Evolutionary conservation across 1,140 invertebrate species (phyloP).

Genomic region (Cryptotermes secundus): DNA sequence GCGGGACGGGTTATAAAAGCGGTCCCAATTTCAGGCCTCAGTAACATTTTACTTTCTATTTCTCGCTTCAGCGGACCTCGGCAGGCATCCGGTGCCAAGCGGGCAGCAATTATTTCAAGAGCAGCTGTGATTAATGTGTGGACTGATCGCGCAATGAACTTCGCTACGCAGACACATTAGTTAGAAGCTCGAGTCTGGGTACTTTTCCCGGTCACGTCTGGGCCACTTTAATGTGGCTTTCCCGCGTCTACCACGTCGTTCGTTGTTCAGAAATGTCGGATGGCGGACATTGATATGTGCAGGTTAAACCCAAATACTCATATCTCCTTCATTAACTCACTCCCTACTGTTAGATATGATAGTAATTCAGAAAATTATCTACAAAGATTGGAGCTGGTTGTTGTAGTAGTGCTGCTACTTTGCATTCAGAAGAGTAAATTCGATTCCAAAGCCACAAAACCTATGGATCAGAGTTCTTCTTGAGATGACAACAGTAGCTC

Average conservation of each 20-base stretch:
- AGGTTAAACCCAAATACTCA: not conserved
- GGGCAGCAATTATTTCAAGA: conserved; percentile 2
- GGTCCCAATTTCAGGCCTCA: not conserved
- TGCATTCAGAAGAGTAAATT: no score
- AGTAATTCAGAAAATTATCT: no score
- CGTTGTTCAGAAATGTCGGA: not conserved
- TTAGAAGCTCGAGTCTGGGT: not conserved
- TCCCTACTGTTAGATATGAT: no score
- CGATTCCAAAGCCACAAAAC: no score
- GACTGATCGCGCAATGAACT: not conserved
- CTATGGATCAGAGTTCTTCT: no score
- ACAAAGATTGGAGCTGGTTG: no score
- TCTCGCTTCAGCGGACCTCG: not conserved
- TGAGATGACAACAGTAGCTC: no score
- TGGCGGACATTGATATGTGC: not conserved
- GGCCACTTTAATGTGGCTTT: not conserved
- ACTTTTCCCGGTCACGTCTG: not conserved
- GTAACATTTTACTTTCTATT: conserved; percentile 5
- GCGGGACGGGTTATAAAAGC: not conserved
- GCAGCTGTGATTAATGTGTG: not conserved
- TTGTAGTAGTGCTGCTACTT: no score
- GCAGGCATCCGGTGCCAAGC: not conserved
- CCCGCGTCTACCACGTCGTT: not conserved
- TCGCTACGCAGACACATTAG: conserved; percentile 10
- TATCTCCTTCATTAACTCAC: not conserved